Percentiles rank a stretch among this genome's conserved stretches.
Evolutionary conservation across 2,113 vertebrate species (phyloP).

Genomic region (Trinectes maculatus): DNA sequence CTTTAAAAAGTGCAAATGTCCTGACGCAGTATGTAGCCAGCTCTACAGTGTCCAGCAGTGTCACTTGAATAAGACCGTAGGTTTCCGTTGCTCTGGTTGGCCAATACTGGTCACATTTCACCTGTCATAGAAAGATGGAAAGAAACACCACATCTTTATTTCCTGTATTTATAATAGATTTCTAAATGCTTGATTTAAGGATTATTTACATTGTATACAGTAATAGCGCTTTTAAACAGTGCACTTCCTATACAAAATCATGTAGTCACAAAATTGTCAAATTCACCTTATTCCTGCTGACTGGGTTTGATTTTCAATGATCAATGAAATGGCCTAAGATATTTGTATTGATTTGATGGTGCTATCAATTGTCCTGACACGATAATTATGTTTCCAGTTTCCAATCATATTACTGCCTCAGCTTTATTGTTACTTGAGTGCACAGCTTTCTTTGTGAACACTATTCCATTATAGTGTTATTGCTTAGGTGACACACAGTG

Average conservation of each 20-base stretch:
- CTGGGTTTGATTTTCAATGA: constrained; percentile 64
- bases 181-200: neutral
- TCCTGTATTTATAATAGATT: neutral
- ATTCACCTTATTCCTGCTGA: constrained; percentile 41
- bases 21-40: constrained; percentile 96
- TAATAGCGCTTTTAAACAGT: neutral
- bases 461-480: constrained; percentile 60
- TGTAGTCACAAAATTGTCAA: constrained; percentile 15
- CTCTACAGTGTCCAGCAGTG: constrained; percentile 94
- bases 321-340: constrained; percentile 65
- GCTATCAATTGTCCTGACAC: constrained; percentile 72
- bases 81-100: constrained; percentile 96
- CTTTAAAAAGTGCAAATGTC: constrained; percentile 98
- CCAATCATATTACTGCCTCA: constrained; percentile 72
- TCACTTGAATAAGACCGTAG: constrained; percentile 95
- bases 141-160: neutral
- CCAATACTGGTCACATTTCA: constrained; percentile 99
- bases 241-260: neutral
- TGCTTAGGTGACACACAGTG: constrained; percentile 56
- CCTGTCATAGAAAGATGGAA: constrained; percentile 78
- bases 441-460: constrained; percentile 71
- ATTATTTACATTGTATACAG: neutral
- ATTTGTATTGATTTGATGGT: constrained; percentile 50
- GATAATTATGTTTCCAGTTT: constrained; percentile 78
- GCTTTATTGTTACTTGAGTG: constrained; percentile 72